Conservation (phyloP, 2,113 vertebrate genomes). For the Lucifuga dentata region DNA sequence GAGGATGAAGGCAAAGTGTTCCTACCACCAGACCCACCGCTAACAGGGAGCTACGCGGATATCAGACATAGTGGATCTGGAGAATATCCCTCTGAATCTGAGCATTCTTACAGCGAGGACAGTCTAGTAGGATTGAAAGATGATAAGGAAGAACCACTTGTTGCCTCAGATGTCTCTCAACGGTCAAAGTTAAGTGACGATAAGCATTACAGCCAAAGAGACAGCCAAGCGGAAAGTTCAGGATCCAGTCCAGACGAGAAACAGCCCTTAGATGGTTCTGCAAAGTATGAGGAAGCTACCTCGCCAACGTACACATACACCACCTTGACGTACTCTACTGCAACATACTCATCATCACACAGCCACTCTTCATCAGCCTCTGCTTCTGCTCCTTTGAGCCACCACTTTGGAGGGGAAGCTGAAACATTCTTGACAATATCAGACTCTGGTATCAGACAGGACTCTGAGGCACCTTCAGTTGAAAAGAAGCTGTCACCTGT, state of each 20-base stretch:
- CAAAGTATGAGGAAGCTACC: constrained; percentile 70
- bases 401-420: constrained; percentile 60
- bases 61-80: constrained; percentile 51
- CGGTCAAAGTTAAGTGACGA: constrained; percentile 50
- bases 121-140: constrained; percentile 39
- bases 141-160: constrained; percentile 42
- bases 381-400: constrained; percentile 61
- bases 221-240: constrained; percentile 46
- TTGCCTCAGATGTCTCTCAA: constrained; percentile 35
- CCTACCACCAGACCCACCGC: constrained; percentile 23
- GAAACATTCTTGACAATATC: constrained; percentile 38
- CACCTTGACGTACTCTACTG: constrained; percentile 59
- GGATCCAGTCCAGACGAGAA: constrained; percentile 2
- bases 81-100: constrained; percentile 35
- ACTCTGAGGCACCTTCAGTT: constrained; percentile 60
- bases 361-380: constrained; percentile 74
- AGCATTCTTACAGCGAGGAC: constrained; percentile 37
- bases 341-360: constrained; percentile 73
- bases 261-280: constrained; percentile 36
- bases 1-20: constrained; percentile 28
- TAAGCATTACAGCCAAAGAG: constrained; percentile 54
- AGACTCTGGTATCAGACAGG: constrained; percentile 63
- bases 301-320: constrained; percentile 78
- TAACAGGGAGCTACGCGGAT: constrained; percentile 60
- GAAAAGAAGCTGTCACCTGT: constrained; percentile 80